Evolutionary conservation across 2,113 vertebrate species (phyloP).

Genomic region (Catharus fuscescens): DNA sequence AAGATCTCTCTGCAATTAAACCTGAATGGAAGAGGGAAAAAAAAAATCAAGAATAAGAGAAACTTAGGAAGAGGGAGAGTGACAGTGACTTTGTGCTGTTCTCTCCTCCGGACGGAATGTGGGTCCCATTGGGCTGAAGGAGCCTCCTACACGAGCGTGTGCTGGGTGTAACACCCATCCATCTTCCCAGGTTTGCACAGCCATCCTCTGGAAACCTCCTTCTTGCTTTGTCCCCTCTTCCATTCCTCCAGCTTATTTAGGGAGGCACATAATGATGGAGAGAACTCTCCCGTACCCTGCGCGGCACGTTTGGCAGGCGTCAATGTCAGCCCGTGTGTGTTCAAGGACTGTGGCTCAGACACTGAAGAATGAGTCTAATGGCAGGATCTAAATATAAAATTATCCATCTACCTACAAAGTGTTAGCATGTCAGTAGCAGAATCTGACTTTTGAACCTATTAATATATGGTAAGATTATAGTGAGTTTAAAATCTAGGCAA

Average conservation of each 20-base stretch:
- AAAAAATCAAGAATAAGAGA: background rate
- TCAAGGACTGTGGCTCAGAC: background rate
- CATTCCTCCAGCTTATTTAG: background rate
- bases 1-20: background rate
- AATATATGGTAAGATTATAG: background rate
- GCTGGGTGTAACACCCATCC: background rate
- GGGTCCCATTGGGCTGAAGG: background rate
- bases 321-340: background rate
- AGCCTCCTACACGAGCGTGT: rapidly evolving
- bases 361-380: background rate
- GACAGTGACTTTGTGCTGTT: background rate
- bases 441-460: background rate
- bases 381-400: conserved; percentile 25
- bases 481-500: background rate
- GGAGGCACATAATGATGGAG: background rate
- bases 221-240: background rate
- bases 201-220: background rate
- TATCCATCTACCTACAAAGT: background rate
- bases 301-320: background rate
- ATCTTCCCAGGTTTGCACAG: background rate
- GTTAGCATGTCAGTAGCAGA: background rate
- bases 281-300: background rate
- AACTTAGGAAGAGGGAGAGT: background rate
- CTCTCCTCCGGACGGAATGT: background rate
- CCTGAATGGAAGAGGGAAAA: background rate